A percentile compares a stretch with the other conserved stretches of the same genome.
Conservation (phyloP, 2,888 invertebrate genomes). For the Philopedon plagiatum region DNA sequence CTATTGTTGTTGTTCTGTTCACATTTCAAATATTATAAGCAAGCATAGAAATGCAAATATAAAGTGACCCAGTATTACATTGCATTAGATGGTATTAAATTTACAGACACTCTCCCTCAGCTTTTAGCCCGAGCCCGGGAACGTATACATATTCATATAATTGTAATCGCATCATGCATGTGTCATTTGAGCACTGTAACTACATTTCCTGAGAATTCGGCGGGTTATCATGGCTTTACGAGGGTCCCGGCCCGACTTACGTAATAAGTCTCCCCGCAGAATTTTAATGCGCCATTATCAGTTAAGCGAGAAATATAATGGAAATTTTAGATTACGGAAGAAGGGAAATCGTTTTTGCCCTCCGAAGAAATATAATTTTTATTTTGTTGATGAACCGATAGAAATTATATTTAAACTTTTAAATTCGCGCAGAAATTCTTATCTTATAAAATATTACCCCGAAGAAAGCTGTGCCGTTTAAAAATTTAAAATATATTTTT, state of each 20-base stretch:
- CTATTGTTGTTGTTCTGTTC: too few relatives aligned
- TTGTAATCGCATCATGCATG: slow-evolving; percentile 69
- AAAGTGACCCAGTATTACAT: slow-evolving; percentile 19
- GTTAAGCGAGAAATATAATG: slow-evolving; percentile 55
- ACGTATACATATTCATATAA: slow-evolving; percentile 67
- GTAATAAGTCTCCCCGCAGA: slow-evolving; percentile 43
- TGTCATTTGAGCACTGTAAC: slow-evolving; percentile 68
- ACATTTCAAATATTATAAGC: too few relatives aligned
- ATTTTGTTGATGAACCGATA: slow-evolving; percentile 1
- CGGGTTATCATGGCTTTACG: slow-evolving; percentile 63
- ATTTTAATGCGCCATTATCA: slow-evolving; percentile 54
- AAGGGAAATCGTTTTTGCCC: slow-evolving; percentile 13
- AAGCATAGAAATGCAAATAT: slow-evolving; percentile 11
- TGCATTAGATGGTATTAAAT: slow-evolving; percentile 25
- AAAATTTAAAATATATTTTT: too few relatives aligned
- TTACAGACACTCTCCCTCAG: slow-evolving; percentile 26
- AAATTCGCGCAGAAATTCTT: too few relatives aligned
- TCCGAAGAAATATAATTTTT: neutral
- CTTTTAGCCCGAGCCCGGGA: slow-evolving; percentile 44
- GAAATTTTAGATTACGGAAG: slow-evolving; percentile 43
- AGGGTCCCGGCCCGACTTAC: slow-evolving; percentile 44
- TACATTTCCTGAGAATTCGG: slow-evolving; percentile 68
- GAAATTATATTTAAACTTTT: too few relatives aligned
- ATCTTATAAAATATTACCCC: too few relatives aligned
- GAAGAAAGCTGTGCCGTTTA: too few relatives aligned